Base-by-base conservation (phyloP, 2,888 invertebrate species). In the Gnatocerus cornutus region DNA sequence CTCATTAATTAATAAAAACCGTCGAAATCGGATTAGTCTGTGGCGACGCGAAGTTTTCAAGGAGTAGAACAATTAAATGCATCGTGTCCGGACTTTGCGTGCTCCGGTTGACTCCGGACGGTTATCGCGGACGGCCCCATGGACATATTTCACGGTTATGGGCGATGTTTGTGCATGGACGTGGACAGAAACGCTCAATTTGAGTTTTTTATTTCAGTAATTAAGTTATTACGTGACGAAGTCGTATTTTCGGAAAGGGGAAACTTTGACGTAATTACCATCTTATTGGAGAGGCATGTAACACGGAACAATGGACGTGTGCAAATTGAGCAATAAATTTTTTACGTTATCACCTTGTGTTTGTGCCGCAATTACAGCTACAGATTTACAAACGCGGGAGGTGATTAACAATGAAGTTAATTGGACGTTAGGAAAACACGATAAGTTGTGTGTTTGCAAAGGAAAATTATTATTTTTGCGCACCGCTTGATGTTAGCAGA, bases 181-280 rank as follows among this genome's bases (percentile, higher is more conserved):
- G n/a, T n/a, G 3, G 41, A 41, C 48, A 50, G 29, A 10, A 27
- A 12, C 56, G 41, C 41, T 41, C 41, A 41, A 56, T 56, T 43
- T 59, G 21, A 4, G 43, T 27, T 59, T 55, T 62, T 52, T 62
- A 62, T 62, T 52, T 41, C 16, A 50, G 41, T 41, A 61, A 68
- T 68, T 61, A 61, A 58, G 61, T 68, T 68, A 68, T 68, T 68
- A 68, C 67, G 67, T 68, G 67, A 68, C 61, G 61, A 68, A 68
- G 43, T 68, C 53, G 61, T 45, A 43, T 67, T 43, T 64, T 59
- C 14, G 21, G 55, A 46, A 43, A 13, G 56, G 56, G 43, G 43
- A 58, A 58, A 59, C 45, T 59, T 46, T 45, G 59, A 27, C 45
- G 59, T 59, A 45, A 46, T 59, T 41, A 45, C 30, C 59, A 45